These are phyloP conservation scores for Dipodomys spectabilis DNA, from an alignment of 2,113 vertebrate species.

Conservation along the genomic window DNA sequence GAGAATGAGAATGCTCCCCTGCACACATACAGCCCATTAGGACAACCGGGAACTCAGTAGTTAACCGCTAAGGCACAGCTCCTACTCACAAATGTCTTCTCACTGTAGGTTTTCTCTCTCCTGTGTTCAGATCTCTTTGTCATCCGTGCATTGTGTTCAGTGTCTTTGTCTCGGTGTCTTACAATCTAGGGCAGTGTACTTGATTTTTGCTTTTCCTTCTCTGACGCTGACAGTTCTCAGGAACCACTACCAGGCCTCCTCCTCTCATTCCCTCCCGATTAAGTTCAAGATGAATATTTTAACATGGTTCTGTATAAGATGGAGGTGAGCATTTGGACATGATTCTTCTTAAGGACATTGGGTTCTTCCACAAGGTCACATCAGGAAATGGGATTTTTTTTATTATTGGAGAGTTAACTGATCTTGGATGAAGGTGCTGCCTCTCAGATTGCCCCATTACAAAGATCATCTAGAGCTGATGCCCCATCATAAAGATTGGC, in stretches of 20 bases:
- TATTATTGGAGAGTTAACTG: no score
- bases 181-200: not conserved
- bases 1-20: not conserved
- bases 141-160: no score
- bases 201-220: not conserved
- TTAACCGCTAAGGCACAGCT: not conserved
- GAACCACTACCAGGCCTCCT: not conserved
- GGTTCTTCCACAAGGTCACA: not conserved
- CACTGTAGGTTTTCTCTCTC: no score
- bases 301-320: no score
- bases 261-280: not conserved
- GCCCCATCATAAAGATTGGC: no score
- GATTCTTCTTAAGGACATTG: not conserved
- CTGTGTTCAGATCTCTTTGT: not conserved
- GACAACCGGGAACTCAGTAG: not conserved
- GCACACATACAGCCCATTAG: not conserved
- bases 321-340: not conserved
- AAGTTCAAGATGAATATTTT: not conserved
- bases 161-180: not conserved
- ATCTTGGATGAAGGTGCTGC: not conserved
- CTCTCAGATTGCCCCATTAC: not conserved
- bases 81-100: not conserved
- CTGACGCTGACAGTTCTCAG: not conserved
- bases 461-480: no score
- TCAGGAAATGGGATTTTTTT: not conserved